Conservation (phyloP, 2,797 vertebrate genomes). For the Cryptoblepharus egeriae region DNA sequence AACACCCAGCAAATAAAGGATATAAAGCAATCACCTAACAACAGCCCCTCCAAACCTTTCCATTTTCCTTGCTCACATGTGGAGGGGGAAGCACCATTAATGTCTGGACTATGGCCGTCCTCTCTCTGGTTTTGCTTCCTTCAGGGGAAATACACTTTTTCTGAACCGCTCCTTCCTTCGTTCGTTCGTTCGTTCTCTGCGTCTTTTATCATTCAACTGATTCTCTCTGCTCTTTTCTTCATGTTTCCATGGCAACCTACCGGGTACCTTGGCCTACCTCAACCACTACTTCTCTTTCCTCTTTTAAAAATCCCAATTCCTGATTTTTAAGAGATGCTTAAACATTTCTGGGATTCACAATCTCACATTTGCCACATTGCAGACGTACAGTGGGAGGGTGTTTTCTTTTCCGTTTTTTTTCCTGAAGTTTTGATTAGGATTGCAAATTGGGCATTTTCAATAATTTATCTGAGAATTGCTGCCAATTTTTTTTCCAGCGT, state of each 20-base stretch:
- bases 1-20: conserved; percentile 42
- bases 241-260: conserved; percentile 81
- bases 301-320: conserved; percentile 17
- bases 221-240: conserved; percentile 77
- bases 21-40: conserved; percentile 29
- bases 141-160: conserved; percentile 66
- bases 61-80: conserved; percentile 33
- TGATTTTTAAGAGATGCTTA: conserved; percentile 25
- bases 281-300: conserved; percentile 62
- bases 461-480: conserved; percentile 3
- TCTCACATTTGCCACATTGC: not conserved
- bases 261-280: conserved; percentile 73
- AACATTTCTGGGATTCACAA: conserved; percentile 19
- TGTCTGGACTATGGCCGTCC: conserved; percentile 29
- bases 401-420: not conserved
- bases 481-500: not conserved
- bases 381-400: not conserved
- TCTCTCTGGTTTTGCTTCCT: conserved; percentile 68
- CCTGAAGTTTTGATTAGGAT: not conserved
- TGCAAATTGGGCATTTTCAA: conserved; percentile 9
- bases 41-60: conserved; percentile 20
- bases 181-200: too few species aligned
- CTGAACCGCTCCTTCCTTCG: too few species aligned
- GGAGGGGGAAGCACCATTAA: conserved; percentile 42
- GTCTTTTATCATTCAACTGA: conserved; percentile 49